Base-by-base conservation (phyloP, 2,797 vertebrate genomes). In the Acanthurus leucopareius region DNA sequence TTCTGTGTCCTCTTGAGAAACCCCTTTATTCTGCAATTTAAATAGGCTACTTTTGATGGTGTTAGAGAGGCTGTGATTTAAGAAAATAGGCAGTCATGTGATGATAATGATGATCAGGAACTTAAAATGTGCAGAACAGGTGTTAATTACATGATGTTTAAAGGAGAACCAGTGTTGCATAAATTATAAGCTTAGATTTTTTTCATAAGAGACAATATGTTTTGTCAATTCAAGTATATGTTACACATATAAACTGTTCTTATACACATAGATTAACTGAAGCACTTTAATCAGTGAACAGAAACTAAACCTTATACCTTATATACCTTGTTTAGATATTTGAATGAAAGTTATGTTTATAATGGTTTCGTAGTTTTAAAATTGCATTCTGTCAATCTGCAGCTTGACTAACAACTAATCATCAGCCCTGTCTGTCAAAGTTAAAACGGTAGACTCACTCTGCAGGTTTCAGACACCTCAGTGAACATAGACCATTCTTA, bases 1-100 rank as follows among this genome's bases (percentile, higher is more conserved):
- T 90, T 87, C 59, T 5, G 49, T 79, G 85, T 90, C 86, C 91
- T 89, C 90, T 94, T 88, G 93, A 93, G 90, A 80, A 92, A 94
- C 87, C 93, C 90, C 84, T 92, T 86, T 90, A 91, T 89, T 95
- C 94, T 91, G 92, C 91, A 93, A 91, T 95, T 97, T 94, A 93
- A 93, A 96, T 95, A 83, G 93, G 77, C 49, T 77, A 45, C 77
- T 58, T 88, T 72, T 84, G 75, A 89, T 80, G 79, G 80, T 77
- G 84, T 85, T 85, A 69, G 78, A 82, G 77, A 83, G 85, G 88
- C 87, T 92, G 90, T 88, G 90, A 89, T 84, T 86, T 82, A 72
- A 81, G 65, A 69, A 19, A 49, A 77, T 76, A 58, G 25, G 69
- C 35, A 60, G 54, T 54, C 51, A 65, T 84, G 75, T 77, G 69